Conservation (phyloP, 2,888 invertebrate species). For the Congeria kusceri region DNA sequence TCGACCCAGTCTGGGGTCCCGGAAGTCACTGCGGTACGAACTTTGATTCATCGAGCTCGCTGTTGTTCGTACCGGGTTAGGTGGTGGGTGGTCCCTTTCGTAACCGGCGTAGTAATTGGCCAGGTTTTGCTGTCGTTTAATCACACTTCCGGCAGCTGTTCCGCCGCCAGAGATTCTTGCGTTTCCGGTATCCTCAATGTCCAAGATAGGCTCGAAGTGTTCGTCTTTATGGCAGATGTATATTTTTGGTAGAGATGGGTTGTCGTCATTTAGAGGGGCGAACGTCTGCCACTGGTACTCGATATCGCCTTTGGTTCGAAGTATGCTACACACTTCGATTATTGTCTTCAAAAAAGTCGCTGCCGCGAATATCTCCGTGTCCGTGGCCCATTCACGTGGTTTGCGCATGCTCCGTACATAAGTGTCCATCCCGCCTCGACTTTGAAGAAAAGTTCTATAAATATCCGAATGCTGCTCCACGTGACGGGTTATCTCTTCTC, state of each 20-base stretch:
- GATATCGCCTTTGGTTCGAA: constrained; percentile 19
- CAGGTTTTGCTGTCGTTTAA: neutral
- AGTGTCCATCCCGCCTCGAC: constrained; percentile 70
- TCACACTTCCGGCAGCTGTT: neutral
- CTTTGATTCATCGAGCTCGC: neutral
- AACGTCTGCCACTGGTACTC: constrained; percentile 74
- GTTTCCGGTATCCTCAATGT: constrained; percentile 41
- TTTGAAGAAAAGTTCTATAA: constrained; percentile 69
- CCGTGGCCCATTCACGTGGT: constrained; percentile 71
- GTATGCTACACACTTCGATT: constrained; percentile 67
- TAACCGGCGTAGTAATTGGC: neutral
- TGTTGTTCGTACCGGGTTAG: neutral
- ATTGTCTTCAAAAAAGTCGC: constrained; percentile 67
- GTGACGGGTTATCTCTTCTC: constrained; percentile 65
- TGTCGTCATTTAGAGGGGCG: constrained; percentile 62
- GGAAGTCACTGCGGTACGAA: neutral
- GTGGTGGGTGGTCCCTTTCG: neutral
- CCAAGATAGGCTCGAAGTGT: constrained; percentile 72
- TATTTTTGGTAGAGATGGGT: constrained; percentile 57
- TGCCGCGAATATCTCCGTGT: constrained; percentile 71
- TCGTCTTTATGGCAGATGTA: constrained; percentile 70
- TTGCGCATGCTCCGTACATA: constrained; percentile 68
- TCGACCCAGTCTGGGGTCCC: neutral
- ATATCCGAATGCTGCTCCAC: constrained; percentile 67
- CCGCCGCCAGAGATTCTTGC: neutral